These are phyloP conservation scores for Corvus cornix DNA, from an alignment of 2,113 vertebrate species.

Conservation along the genomic window DNA sequence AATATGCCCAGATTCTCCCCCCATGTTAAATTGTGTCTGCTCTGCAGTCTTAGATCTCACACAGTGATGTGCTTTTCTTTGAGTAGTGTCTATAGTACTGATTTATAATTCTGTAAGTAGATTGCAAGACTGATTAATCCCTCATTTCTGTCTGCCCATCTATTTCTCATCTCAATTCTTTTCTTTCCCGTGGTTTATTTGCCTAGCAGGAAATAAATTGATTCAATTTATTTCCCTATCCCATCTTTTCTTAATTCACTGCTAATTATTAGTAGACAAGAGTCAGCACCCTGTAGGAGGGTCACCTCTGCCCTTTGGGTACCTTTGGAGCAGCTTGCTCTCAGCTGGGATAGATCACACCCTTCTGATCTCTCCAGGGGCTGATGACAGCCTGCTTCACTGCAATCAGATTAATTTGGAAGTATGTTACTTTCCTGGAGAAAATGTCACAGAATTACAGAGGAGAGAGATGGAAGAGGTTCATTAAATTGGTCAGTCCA, in stretches of 20 bases:
- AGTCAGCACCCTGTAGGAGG: not conserved
- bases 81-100: not conserved
- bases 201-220: not conserved
- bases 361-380: not conserved
- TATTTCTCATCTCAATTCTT: not conserved
- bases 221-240: not conserved
- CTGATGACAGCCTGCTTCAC: not conserved
- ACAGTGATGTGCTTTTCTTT: not conserved
- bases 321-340: not conserved
- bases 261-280: not conserved
- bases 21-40: not conserved
- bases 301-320: not conserved
- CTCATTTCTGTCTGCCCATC: not conserved
- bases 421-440: not conserved
- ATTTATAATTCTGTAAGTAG: not conserved
- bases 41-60: not conserved
- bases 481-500: not conserved
- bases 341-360: not conserved
- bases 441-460: constrained; percentile 6
- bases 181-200: not conserved
- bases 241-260: not conserved
- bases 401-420: constrained; percentile 28
- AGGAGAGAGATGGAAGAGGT: not conserved
- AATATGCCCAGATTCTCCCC: not conserved
- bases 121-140: not conserved